phyloP scores from a whole-genome alignment of 2,888 invertebrate species.

The Drosophila anceps region DNA sequence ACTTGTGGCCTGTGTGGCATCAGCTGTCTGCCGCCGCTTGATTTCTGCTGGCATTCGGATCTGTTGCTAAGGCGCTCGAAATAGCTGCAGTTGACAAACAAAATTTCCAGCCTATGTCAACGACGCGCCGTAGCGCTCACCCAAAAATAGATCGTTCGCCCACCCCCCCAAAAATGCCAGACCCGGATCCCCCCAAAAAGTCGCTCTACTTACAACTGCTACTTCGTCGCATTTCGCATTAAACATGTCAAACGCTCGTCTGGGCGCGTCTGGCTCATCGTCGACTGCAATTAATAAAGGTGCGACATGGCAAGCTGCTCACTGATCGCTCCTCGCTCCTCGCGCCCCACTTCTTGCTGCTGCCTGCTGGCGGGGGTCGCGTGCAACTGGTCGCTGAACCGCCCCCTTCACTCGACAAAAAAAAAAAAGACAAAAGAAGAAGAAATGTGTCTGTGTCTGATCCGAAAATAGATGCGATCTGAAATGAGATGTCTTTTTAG shows the following conservation, averaged over 20 bases:
- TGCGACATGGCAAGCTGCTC: constrained; percentile 74
- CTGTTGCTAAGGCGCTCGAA: constrained; percentile 46
- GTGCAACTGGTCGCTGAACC: neutral
- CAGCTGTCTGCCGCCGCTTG: constrained; percentile 43
- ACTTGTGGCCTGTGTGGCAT: constrained; percentile 46
- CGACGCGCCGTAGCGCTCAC: constrained; percentile 39
- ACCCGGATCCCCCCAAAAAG: neutral
- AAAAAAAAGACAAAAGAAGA: neutral
- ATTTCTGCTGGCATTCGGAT: constrained; percentile 26
- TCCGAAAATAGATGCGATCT: constrained; percentile 52
- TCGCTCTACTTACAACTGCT: constrained; percentile 5
- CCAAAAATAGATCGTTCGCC: constrained; percentile 65
- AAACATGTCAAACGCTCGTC: constrained; percentile 78
- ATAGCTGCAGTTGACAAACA: constrained; percentile 49
- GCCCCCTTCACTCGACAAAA: neutral
- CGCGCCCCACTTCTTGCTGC: neutral
- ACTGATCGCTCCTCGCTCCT: constrained; percentile 2
- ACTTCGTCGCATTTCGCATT: constrained; percentile 65
- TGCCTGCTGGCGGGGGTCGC: neutral
- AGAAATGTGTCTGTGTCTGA: constrained; percentile 33
- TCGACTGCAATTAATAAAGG: constrained; percentile 83
- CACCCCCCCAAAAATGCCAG: constrained; percentile 21
- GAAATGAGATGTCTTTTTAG: constrained; percentile 17
- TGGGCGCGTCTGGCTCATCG: constrained; percentile 57
- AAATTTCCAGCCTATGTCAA: constrained; percentile 76